These are phyloP conservation scores for Parasteatoda lunata DNA, from an alignment of 2,888 invertebrate genomes.

Conservation along the genomic window DNA sequence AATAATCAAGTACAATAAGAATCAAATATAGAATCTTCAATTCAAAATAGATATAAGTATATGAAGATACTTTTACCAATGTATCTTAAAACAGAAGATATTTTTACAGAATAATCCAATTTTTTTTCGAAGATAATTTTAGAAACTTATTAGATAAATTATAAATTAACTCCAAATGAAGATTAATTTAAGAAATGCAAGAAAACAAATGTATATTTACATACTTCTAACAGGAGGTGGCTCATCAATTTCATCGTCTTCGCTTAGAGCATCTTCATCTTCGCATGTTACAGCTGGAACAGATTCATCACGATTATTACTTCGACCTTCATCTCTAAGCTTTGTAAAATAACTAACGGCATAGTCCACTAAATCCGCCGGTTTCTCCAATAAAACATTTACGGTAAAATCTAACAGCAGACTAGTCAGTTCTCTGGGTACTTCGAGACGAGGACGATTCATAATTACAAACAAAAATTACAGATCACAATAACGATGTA, in stretches of 20 bases:
- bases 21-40: not conserved
- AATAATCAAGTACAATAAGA: no score
- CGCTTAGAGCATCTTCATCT: conserved; percentile 49
- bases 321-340: conserved; percentile 76
- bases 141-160: no score
- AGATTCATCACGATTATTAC: conserved; percentile 50
- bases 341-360: conserved; percentile 94
- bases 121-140: no score
- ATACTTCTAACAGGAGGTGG: conserved; percentile 64
- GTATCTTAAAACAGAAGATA: not conserved
- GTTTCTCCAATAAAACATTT: conserved; percentile 93
- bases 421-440: conserved; percentile 95
- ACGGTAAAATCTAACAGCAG: conserved; percentile 97
- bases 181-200: not conserved
- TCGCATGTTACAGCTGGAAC: conserved; percentile 60
- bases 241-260: conserved; percentile 54
- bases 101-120: not conserved
- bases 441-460: conserved; percentile 76
- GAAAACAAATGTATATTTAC: not conserved
- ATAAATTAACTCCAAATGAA: not conserved
- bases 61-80: not conserved
- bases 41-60: no score
- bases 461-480: conserved; percentile 26
- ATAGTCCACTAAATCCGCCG: conserved; percentile 92
- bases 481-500: not conserved